Base-by-base conservation (phyloP, 2,113 vertebrate genomes). In the Paracanthobrama guichenoti region DNA sequence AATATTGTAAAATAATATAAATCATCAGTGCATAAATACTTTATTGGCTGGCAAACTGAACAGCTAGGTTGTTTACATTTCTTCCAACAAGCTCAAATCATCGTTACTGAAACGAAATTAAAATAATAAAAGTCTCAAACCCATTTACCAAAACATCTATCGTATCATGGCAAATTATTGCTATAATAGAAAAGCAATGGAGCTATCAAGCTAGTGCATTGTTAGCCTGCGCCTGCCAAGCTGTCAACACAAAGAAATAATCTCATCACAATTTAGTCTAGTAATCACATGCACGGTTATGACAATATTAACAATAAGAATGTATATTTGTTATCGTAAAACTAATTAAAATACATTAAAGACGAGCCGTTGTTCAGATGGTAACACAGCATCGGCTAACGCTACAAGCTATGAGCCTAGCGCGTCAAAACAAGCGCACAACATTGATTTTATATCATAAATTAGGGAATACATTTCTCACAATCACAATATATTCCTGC, bases 231-330 rank as follows among this genome's bases (percentile, higher is more conserved):
- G 44, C 39, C 26, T 76, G 46, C 73, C 75, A 84, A 78, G 12
- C 73, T 84, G 82, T 84, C 82, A 84, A 55, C 48, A 67, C 31
- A 42, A 55, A 84, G 28, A 77, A 77, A 77, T n/a, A 31, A 76
- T 42, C 31, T 77, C 60, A 50, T 50, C n/a, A 26, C n/a, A 46
- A 24, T 84, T 66, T 28, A 6, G 39, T 64, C 11, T n/a, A 28
- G 10, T 13, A 75, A 60, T 35, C 22, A 28, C n/a, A 18, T 12
- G 3, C 18, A 66, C 59, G 14, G 22, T 11, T 11, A 67, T 42
- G 59, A 2, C 4, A 73, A 53, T 53, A 50, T n/a, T 35, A n/a
- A 14, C 16, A 64, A 28, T 6, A 67, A 9, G 18, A 53, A 81
- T 6, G 42, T n/a, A 14, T 35, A 35, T 50, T 53, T 66, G 79